A percentile compares a stretch with the other conserved stretches of the same genome.
Evolutionary conservation across 2,888 invertebrate species (phyloP).

Genomic region (Invenusta paracnida): DNA sequence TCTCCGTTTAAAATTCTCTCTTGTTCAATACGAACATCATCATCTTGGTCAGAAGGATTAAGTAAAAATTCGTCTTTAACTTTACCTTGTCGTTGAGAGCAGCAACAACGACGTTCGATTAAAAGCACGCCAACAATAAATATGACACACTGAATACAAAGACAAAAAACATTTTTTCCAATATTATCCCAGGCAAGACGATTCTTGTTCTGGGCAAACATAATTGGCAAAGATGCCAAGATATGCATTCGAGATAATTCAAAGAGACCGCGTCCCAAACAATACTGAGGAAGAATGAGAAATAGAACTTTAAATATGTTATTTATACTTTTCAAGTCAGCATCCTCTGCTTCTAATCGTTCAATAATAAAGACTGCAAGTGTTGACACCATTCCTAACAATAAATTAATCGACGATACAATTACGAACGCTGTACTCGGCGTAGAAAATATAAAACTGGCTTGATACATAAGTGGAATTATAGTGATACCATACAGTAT

Average conservation of each 20-base stretch:
- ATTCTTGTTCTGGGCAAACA: conserved; percentile 46
- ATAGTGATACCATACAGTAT: conserved; percentile 69
- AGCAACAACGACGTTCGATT: conserved; percentile 59
- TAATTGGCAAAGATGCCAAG: background rate
- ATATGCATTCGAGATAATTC: conserved; percentile 63
- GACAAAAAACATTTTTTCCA: conserved; percentile 68
- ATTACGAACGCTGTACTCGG: conserved; percentile 78
- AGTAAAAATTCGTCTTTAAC: background rate
- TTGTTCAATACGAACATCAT: conserved; percentile 65
- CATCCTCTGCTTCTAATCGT: conserved; percentile 63
- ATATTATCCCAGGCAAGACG: conserved; percentile 67
- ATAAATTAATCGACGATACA: conserved; percentile 74
- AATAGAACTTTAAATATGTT: conserved; percentile 71
- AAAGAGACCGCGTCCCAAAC: conserved; percentile 75
- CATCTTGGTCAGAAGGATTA: conserved; percentile 61
- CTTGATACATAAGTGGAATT: conserved; percentile 70
- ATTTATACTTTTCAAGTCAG: conserved; percentile 64
- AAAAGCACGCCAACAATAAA: conserved; percentile 65
- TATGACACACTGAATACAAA: conserved; percentile 67
- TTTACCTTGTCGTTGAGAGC: background rate
- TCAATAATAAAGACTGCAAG: conserved; percentile 71
- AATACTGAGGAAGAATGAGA: conserved; percentile 78
- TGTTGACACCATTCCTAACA: conserved; percentile 68
- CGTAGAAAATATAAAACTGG: conserved; percentile 68
- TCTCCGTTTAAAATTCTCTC: conserved; percentile 50